These are phyloP conservation scores for Globodera ellingtonae DNA, from an alignment of 1,140 invertebrate species.

Conservation along the genomic window DNA sequence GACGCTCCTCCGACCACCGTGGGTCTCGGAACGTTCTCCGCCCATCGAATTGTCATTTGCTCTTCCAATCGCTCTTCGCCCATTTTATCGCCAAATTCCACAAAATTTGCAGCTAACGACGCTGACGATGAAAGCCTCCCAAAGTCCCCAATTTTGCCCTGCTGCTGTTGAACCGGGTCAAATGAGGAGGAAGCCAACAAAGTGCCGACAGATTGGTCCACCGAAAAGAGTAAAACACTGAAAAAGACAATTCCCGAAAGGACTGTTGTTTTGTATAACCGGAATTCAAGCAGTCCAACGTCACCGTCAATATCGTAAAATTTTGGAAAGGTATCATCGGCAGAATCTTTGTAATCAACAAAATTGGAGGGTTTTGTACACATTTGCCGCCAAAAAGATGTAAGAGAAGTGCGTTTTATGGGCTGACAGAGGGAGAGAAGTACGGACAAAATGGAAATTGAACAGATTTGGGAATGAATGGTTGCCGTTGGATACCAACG, in stretches of 20 bases:
- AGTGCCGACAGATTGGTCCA: neutral
- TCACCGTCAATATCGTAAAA: conserved; percentile 2
- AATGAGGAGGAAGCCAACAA: neutral
- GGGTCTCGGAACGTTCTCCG: neutral
- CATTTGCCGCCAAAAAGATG: no score
- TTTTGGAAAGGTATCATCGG: neutral
- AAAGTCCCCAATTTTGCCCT: neutral
- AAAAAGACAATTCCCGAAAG: neutral
- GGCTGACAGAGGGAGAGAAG: no score
- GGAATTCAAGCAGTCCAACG: neutral
- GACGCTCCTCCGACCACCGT: neutral
- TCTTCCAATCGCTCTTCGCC: neutral
- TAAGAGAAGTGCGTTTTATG: no score
- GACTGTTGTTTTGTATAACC: neutral
- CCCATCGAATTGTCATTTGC: neutral
- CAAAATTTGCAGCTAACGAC: neutral
- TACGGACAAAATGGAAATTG: no score
- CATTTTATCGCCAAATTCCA: neutral
- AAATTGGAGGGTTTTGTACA: neutral
- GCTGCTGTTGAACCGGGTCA: no score
- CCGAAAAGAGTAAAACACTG: neutral
- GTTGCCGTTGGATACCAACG: conserved; percentile 8
- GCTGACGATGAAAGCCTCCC: no score
- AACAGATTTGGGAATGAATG: no score
- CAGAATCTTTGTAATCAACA: neutral